Percentiles rank a stretch among this genome's conserved stretches.
These are phyloP conservation scores for Philereme transversata DNA, from an alignment of 2,888 invertebrate species.

Conservation along the genomic window DNA sequence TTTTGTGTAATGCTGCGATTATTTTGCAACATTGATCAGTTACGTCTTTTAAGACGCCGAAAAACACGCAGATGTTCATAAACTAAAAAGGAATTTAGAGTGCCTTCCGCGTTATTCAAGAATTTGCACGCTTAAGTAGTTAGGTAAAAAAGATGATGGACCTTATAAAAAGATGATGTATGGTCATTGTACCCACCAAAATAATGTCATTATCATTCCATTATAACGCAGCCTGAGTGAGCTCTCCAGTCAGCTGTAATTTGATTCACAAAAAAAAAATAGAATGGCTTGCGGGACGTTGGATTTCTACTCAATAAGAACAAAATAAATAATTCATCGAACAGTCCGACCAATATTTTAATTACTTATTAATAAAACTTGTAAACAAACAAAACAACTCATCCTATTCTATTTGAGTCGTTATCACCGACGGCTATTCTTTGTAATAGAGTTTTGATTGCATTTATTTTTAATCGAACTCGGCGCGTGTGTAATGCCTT, in stretches of 20 bases:
- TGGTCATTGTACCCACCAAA: conserved; percentile 18
- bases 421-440: conserved; percentile 15
- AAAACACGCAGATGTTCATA: no score
- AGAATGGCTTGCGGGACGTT: background rate
- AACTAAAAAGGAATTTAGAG: no score
- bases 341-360: conserved; percentile 2
- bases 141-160: conserved; percentile 1
- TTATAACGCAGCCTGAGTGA: conserved; percentile 11
- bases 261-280: conserved; percentile 26
- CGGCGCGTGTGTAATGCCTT: conserved; percentile 14
- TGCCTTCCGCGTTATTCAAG: no score
- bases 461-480: conserved; percentile 18
- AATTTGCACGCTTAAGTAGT: no score
- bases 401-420: conserved; percentile 22
- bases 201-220: conserved; percentile 29
- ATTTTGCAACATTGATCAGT: no score
- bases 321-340: background rate
- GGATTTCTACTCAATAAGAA: background rate
- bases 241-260: conserved; percentile 23
- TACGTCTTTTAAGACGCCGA: no score
- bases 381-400: conserved; percentile 3
- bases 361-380: background rate
- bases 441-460: conserved; percentile 20
- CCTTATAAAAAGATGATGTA: conserved; percentile 24
- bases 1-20: no score